Evolutionary conservation across 1,140 invertebrate species (phyloP).

Genomic region (Drosophila chauvacae): DNA sequence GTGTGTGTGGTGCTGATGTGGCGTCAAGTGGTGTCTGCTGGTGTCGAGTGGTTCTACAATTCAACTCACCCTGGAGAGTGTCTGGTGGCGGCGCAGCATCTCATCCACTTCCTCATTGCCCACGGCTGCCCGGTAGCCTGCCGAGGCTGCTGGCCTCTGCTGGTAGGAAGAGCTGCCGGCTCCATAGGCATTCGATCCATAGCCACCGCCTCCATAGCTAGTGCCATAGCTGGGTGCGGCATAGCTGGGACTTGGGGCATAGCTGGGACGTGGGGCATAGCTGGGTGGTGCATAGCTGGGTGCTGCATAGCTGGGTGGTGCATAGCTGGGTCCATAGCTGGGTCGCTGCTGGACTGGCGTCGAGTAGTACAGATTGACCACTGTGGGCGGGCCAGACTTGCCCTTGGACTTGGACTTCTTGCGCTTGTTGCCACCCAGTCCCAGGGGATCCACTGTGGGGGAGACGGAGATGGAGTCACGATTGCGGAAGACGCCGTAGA

Average conservation of each 20-base stretch:
- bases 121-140: slow-evolving; percentile 63
- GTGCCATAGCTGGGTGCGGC: slow-evolving; percentile 20
- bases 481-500: slow-evolving; percentile 69
- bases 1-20: slow-evolving; percentile 23
- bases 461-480: slow-evolving; percentile 23
- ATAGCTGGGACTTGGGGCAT: background rate
- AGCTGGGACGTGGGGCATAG: background rate
- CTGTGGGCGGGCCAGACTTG: slow-evolving; percentile 18
- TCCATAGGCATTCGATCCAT: slow-evolving; percentile 51
- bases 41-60: background rate
- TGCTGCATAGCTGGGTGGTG: no score
- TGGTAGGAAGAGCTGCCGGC: slow-evolving; percentile 35
- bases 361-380: slow-evolving; percentile 64
- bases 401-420: slow-evolving; percentile 54
- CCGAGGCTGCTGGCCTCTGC: slow-evolving; percentile 1
- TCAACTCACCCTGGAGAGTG: slow-evolving; percentile 62
- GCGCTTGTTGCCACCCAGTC: slow-evolving; percentile 54
- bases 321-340: slow-evolving; percentile 45
- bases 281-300: background rate
- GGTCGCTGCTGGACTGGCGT: slow-evolving; percentile 14
- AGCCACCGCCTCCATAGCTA: slow-evolving; percentile 51
- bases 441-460: slow-evolving; percentile 46
- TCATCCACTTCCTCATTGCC: slow-evolving; percentile 75
- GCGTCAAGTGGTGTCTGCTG: slow-evolving; percentile 3
- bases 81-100: slow-evolving; percentile 70